These are phyloP conservation scores for Enhydra lutris DNA, from an alignment of 2,113 vertebrate genomes.

Conservation along the genomic window DNA sequence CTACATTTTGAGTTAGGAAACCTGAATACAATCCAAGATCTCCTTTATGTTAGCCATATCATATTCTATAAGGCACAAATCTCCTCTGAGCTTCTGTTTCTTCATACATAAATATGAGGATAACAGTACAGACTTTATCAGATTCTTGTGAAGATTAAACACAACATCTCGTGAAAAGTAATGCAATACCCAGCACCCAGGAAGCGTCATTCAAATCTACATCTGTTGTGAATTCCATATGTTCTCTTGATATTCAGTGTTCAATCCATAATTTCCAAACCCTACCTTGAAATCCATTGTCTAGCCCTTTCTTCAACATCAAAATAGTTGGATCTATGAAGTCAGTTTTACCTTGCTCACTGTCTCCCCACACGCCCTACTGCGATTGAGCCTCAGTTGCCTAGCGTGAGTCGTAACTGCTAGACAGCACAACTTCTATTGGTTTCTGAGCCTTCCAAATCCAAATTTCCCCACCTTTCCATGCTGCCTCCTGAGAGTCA, in stretches of 20 bases:
- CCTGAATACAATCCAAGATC: background rate
- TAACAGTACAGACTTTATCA: background rate
- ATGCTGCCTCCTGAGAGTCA: background rate
- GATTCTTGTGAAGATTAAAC: background rate
- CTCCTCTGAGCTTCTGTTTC: background rate
- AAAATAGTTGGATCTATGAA: background rate
- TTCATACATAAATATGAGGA: background rate
- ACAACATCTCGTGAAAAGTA: background rate
- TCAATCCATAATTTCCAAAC: background rate
- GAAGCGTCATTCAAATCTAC: background rate
- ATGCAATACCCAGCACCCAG: background rate
- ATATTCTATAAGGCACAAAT: background rate
- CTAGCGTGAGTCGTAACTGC: background rate
- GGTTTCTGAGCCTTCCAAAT: background rate
- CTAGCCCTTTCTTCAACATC: background rate
- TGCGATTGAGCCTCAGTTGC: background rate
- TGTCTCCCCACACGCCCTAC: background rate
- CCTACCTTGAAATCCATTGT: background rate
- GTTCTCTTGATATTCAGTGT: background rate
- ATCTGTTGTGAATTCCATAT: background rate
- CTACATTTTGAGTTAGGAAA: background rate
- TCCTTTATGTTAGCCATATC: background rate
- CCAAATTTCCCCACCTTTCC: background rate
- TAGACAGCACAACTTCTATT: background rate
- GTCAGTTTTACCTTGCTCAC: background rate